A percentile compares a stretch with the other conserved stretches of the same genome.
These are phyloP conservation scores for Drosophila burlai DNA, from an alignment of 1,140 invertebrate species.

Conservation along the genomic window DNA sequence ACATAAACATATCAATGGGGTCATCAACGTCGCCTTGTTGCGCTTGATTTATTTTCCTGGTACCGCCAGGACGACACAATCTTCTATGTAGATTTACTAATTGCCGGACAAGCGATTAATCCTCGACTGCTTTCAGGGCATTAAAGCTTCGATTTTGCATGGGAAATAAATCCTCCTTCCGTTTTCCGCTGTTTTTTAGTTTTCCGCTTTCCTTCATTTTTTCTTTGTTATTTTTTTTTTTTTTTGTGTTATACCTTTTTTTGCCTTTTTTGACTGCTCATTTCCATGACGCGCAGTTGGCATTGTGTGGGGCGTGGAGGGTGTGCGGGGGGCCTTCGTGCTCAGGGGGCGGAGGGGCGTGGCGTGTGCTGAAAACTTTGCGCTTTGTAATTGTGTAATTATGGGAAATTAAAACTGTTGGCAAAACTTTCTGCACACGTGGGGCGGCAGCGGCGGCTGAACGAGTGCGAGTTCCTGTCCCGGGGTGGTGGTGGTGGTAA, in stretches of 20 bases:
- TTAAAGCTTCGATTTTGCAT: slow-evolving; percentile 48
- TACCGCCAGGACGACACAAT: slow-evolving; percentile 9
- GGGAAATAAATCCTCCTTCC: slow-evolving; percentile 36
- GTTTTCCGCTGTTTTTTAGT: slow-evolving; percentile 40
- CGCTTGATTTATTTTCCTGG: slow-evolving; percentile 25
- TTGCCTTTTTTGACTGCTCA: slow-evolving; percentile 70
- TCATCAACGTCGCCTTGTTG: slow-evolving; percentile 6
- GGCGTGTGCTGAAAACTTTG: slow-evolving; percentile 82
- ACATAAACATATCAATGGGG: background rate
- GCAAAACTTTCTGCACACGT: slow-evolving; percentile 82
- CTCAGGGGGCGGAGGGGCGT: slow-evolving; percentile 46
- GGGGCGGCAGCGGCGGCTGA: slow-evolving; percentile 45
- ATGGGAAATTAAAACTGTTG: slow-evolving; percentile 84
- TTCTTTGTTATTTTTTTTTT: slow-evolving; percentile 32
- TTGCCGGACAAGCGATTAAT: slow-evolving; percentile 39
- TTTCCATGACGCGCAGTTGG: slow-evolving; percentile 81
- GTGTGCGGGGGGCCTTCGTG: background rate
- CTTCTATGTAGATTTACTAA: slow-evolving; percentile 32
- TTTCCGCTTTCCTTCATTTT: slow-evolving; percentile 38
- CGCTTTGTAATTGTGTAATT: slow-evolving; percentile 84
- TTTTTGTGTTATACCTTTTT: slow-evolving; percentile 27
- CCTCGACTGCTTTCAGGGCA: slow-evolving; percentile 31
- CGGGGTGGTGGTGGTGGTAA: background rate
- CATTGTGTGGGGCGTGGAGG: slow-evolving; percentile 60
- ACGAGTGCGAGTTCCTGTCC: slow-evolving; percentile 26